phyloP scores from a whole-genome alignment of 2,797 vertebrate species.

The Megaceryle alcyon region DNA sequence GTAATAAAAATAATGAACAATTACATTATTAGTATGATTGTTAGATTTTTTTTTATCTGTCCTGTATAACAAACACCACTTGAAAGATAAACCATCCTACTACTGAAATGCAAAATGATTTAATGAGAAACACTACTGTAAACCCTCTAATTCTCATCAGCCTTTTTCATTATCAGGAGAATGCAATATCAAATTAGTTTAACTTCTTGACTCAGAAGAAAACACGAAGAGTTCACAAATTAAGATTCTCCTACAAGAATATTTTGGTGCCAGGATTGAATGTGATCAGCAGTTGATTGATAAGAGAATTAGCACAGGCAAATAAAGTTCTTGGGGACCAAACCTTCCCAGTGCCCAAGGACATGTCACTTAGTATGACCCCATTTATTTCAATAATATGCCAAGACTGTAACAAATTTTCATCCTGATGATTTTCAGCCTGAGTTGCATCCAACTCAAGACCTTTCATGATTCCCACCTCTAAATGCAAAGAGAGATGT shows the following conservation, averaged over 20 bases:
- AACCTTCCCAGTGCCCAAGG: not conserved
- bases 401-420: not conserved
- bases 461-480: not conserved
- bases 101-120: not conserved
- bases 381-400: not conserved
- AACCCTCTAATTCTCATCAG: not conserved
- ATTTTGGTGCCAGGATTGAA: not conserved
- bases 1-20: not conserved
- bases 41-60: not conserved
- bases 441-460: not conserved
- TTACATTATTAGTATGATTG: not conserved
- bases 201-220: not conserved
- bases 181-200: not conserved
- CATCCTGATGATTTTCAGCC: not conserved
- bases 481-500: not conserved
- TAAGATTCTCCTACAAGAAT: conserved; percentile 16
- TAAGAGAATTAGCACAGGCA: not conserved
- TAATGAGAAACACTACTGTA: not conserved
- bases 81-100: not conserved
- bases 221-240: conserved; percentile 14
- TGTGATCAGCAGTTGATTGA: not conserved
- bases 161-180: conserved; percentile 17
- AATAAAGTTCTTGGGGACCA: not conserved
- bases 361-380: not conserved
- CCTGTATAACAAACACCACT: not conserved